A percentile compares a stretch with the other conserved stretches of the same genome.
phyloP scores from a whole-genome alignment of 2,113 vertebrate species.

The Tapirus terrestris region DNA sequence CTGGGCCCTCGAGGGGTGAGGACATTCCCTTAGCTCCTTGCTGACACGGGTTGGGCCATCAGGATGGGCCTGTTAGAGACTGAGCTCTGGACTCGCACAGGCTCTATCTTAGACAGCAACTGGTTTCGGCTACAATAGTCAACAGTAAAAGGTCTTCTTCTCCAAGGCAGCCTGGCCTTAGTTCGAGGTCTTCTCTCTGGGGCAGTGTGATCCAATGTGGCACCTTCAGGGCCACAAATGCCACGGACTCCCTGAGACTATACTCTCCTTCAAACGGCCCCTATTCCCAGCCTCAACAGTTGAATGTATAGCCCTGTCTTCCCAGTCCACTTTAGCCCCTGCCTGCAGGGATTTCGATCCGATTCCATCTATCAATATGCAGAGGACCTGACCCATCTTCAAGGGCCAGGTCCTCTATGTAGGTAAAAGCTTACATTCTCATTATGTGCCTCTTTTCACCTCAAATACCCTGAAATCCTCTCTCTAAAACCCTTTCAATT shows the following conservation, averaged over 20 bases:
- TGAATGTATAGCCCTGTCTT: not conserved
- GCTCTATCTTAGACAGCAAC: not conserved
- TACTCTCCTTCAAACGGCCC: not conserved
- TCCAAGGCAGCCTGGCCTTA: not conserved
- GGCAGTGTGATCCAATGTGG: rapidly evolving
- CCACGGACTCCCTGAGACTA: not conserved
- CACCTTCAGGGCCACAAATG: not conserved
- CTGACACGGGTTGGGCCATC: not conserved
- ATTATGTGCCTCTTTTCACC: not conserved
- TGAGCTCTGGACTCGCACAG: not conserved
- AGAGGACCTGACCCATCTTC: not conserved
- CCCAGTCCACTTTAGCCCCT: rapidly evolving
- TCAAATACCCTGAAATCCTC: not conserved
- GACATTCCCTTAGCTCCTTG: not conserved
- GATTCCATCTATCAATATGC: not conserved
- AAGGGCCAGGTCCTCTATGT: not conserved
- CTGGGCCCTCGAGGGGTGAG: not conserved
- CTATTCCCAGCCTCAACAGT: not conserved
- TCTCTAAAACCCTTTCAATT: constrained; percentile 43
- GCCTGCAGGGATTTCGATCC: not conserved
- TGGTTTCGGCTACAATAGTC: not conserved
- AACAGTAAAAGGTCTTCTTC: not conserved
- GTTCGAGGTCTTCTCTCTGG: not conserved
- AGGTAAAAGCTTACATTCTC: not conserved
- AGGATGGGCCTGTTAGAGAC: not conserved